These are phyloP conservation scores for Pangasius macronema DNA, from an alignment of 2,797 vertebrate species.

Conservation along the genomic window DNA sequence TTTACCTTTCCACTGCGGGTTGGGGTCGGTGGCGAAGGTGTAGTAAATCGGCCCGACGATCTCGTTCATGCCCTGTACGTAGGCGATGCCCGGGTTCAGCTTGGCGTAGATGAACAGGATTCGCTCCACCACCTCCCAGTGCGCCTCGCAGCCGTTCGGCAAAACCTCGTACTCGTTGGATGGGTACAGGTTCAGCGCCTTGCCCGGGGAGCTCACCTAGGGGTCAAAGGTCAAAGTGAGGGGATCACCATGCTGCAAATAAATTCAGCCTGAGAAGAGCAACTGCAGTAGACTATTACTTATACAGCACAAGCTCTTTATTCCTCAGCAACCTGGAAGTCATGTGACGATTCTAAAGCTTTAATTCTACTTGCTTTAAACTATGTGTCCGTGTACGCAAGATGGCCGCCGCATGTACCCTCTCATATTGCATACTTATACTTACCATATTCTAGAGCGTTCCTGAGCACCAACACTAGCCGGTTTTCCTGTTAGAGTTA, in stretches of 20 bases:
- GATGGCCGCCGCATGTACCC: no score
- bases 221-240: neutral
- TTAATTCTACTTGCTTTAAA: neutral
- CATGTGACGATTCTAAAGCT: neutral
- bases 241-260: neutral
- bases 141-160: constrained; percentile 89
- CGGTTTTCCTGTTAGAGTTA: no score
- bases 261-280: neutral
- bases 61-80: constrained; percentile 99
- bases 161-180: constrained; percentile 87
- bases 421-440: no score
- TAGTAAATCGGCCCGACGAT: constrained; percentile 97
- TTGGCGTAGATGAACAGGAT: constrained; percentile 99
- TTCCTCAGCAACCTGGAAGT: neutral
- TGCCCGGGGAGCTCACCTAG: constrained; percentile 93
- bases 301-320: neutral
- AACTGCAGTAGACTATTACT: neutral
- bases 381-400: no score
- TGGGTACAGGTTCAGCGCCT: constrained; percentile 76
- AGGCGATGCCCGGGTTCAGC: constrained; percentile 96
- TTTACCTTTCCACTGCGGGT: constrained; percentile 91
- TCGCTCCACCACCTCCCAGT: constrained; percentile 98
- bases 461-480: no score
- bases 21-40: constrained; percentile 94
- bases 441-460: no score